Evolutionary conservation across 2,797 vertebrate species (phyloP), one percentile per base, ranked within the genome.

Genomic region (Urocyon cinereoargenteus): DNA sequence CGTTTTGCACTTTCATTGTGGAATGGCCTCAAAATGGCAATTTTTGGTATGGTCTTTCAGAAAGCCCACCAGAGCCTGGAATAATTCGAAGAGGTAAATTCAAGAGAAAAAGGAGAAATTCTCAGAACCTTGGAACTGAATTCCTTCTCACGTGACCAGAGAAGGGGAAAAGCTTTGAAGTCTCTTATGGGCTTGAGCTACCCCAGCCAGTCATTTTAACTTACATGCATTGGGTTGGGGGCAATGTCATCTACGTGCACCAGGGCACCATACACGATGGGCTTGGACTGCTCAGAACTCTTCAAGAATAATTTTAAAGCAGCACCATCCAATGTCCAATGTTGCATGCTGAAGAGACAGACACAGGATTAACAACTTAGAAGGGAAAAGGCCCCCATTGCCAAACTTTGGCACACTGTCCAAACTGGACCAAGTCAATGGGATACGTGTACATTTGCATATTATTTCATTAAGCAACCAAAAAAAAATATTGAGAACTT

Each of bases 1-100:
- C 51, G 28, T 97, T 96, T 96, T 91, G 79, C 81, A 68, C 15
- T 36, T 81, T 92, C 79, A 10, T 53, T 92, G 57, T 78, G 92
- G 78, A 96, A 88, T 45, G 85, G 26, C 66, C 83, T 96, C 40
- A 62, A 90, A 93, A 94, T 85, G 86, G 85, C 26, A 88, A n/a
- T 81, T 83, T 97, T n/a, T 34, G 91, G 78, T 73, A 59, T 49
- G 86, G 26, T 84, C 84, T 87, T 95, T 70, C 70, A 87, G 61
- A 90, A 88, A 92, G 34, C 77, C 85, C 84, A 90, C 68, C 36
- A 64, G 45, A 75, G 57, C 79, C 94, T 96, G 68, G 82, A 96
- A 88, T 82, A 91, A 92, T 22, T 90, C 73, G 86, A 51, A 87
- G 96, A 89, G 96, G 72, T 96, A 85, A 96, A 83, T 90, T 86